phyloP scores from a whole-genome alignment of 2,888 invertebrate genomes.

The Nebria salina region DNA sequence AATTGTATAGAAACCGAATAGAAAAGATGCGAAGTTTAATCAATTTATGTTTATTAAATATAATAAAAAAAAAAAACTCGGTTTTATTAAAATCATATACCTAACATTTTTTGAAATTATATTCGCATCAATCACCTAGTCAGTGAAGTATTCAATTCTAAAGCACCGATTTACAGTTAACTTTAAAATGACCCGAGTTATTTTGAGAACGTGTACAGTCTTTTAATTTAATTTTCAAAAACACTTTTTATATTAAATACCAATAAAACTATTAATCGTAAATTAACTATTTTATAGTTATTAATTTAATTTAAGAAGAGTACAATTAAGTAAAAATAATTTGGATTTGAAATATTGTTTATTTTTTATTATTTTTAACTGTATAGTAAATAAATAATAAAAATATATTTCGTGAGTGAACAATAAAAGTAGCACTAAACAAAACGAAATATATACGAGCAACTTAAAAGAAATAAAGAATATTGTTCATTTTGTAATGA shows the following conservation, averaged over 20 bases:
- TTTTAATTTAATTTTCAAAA: too few species aligned
- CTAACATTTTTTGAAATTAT: background rate
- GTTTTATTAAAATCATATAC: background rate
- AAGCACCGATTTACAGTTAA: background rate
- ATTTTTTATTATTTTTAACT: too few species aligned
- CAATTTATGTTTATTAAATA: background rate
- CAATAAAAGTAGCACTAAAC: background rate
- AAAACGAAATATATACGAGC: background rate
- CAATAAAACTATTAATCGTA: too few species aligned
- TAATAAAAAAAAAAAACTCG: background rate
- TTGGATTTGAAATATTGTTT: too few species aligned
- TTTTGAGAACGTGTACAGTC: background rate
- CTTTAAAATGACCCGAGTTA: background rate
- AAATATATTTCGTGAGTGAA: background rate
- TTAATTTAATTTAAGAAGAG: too few species aligned
- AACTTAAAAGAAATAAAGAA: background rate
- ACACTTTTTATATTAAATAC: too few species aligned
- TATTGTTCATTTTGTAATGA: conserved; percentile 25
- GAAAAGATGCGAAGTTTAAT: background rate
- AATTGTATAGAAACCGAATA: background rate
- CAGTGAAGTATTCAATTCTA: background rate
- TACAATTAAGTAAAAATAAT: too few species aligned
- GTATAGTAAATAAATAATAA: background rate
- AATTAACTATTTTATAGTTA: too few species aligned
- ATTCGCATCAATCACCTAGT: background rate